Base-by-base conservation (phyloP, 1,140 invertebrate species). In the Eupristina koningsbergeri region DNA sequence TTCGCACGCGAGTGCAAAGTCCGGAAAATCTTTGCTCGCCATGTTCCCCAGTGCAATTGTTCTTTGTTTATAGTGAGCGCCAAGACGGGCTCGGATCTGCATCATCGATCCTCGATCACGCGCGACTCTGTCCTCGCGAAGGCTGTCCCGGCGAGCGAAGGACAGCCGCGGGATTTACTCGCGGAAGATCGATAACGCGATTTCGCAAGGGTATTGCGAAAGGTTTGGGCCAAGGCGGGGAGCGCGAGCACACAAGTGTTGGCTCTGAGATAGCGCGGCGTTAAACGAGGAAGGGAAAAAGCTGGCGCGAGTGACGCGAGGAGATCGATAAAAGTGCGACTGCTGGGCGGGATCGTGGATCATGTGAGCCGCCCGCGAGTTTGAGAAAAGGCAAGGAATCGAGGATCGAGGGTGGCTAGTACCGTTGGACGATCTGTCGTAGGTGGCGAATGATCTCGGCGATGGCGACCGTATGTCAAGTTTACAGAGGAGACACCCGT, bases 161-260 rank as follows among this genome's bases (percentile, higher is more conserved):
- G 9, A 41, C 36, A 26, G 36, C 22, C 64, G 45, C 31, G 41
- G 63, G 34, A 22, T 45, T 50, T n/a, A 17, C 9, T 2, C 17
- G 9, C 50, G 53, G 41, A 31, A 76, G 82, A 84, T 79, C 82
- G 76, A 84, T 69, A 84, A 73, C 74, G 81, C 47, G 47, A 83
- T 83, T 83, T 83, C 81, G 61, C 81, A 83, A 83, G 81, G 75
- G 61, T 58, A 45, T 83, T 83, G 75, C 81, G 75, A 71, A 83
- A 83, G 58, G 5, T 22, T 3, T 19, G 22, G 53, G 53, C 53
- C 29, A 17, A 15, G 22, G 50, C 9, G 58, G 26, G 36, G 19
- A 22, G 53, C 53, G 45, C 19, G 29, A 39, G 69, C 9, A 36
- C 71, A 53, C 29, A 19, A 39, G 47, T 34, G 75, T 39, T 47